Evolutionary conservation across 2,113 vertebrate genomes (phyloP).

Genomic region (Taxidea taxus): DNA sequence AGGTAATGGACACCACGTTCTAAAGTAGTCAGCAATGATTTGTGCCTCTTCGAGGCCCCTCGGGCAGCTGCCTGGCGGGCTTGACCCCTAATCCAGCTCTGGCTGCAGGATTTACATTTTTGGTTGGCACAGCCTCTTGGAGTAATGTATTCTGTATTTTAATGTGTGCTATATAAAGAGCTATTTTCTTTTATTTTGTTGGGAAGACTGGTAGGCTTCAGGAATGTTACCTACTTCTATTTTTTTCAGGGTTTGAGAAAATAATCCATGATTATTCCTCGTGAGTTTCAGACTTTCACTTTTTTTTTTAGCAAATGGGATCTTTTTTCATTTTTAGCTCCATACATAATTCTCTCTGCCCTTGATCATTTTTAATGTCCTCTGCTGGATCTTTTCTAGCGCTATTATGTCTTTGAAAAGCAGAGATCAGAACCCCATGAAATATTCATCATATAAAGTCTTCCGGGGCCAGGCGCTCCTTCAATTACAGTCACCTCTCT

Average conservation of each 20-base stretch:
- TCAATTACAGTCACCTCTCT: background rate
- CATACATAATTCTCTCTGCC: background rate
- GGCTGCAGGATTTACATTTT: background rate
- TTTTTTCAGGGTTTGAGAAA: conserved; percentile 9
- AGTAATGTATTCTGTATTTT: background rate
- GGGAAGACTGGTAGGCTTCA: background rate
- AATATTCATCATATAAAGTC: conserved; percentile 47
- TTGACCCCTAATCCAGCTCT: background rate
- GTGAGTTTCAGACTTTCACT: background rate
- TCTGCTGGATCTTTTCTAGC: conserved; percentile 24
- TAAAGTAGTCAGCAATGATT: background rate
- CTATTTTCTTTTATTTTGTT: conserved; percentile 28
- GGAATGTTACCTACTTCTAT: background rate
- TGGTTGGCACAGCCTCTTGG: background rate
- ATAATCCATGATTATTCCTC: background rate
- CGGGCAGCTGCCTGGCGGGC: background rate
- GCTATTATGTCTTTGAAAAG: conserved; percentile 20
- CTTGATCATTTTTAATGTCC: conserved; percentile 10
- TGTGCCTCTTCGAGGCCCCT: background rate
- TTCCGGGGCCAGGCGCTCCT: background rate
- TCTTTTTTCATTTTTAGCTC: conserved; percentile 39
- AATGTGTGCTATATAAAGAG: background rate
- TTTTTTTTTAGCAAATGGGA: background rate
- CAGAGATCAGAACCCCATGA: conserved; percentile 23
- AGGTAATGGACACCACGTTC: background rate